Conservation (phyloP, 1,140 invertebrate species). For the Lepidostoma basale region DNA sequence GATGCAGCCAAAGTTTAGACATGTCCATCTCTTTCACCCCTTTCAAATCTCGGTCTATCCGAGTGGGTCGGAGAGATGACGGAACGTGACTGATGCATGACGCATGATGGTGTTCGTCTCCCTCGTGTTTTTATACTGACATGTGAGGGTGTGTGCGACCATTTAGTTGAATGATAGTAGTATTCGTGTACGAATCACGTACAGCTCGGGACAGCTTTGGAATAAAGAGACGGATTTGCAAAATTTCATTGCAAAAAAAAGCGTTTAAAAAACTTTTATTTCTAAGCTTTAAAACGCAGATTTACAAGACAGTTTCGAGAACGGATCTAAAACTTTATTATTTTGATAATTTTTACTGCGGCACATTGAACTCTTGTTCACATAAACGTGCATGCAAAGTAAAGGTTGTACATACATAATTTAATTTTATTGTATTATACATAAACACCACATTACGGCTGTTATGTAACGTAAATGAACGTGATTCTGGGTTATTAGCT, state of each 20-base stretch:
- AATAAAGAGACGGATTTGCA: slow-evolving; percentile 20
- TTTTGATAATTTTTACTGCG: neutral
- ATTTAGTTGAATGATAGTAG: slow-evolving; percentile 43
- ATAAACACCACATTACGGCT: slow-evolving; percentile 1
- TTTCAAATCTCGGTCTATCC: neutral
- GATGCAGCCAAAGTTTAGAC: slow-evolving; percentile 19
- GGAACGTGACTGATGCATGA: slow-evolving; percentile 26
- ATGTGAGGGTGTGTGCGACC: slow-evolving; percentile 41
- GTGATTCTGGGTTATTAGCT: neutral
- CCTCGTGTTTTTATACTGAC: slow-evolving; percentile 16
- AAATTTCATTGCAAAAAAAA: slow-evolving; percentile 6
- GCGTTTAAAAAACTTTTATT: neutral
- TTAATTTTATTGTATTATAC: neutral
- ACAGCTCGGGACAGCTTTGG: slow-evolving; percentile 35
- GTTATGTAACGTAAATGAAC: slow-evolving; percentile 5
- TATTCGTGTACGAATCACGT: slow-evolving; percentile 41
- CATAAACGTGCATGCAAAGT: neutral
- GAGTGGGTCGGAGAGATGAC: slow-evolving; percentile 9
- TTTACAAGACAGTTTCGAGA: slow-evolving; percentile 5
- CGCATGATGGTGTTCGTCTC: slow-evolving; percentile 29
- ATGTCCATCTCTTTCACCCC: slow-evolving; percentile 6
- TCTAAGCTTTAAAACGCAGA: neutral
- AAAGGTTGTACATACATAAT: neutral
- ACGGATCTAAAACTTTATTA: slow-evolving; percentile 14
- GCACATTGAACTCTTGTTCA: slow-evolving; percentile 4